Percentiles rank a stretch among this genome's conserved stretches.
These are phyloP conservation scores for Trypoxylus dichotomus DNA, from an alignment of 1,140 invertebrate genomes.

Conservation along the genomic window DNA sequence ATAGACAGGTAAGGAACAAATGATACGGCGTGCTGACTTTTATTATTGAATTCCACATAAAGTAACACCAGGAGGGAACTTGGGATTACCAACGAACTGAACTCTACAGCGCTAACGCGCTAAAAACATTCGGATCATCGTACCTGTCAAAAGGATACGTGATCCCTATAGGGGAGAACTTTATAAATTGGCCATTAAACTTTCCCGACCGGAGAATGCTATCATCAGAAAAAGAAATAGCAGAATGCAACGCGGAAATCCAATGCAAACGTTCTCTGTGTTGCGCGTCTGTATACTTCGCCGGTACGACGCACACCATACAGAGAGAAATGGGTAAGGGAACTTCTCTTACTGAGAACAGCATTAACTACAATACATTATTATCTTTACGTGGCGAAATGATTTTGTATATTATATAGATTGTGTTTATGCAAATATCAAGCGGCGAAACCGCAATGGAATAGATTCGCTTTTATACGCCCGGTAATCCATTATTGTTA, in stretches of 20 bases:
- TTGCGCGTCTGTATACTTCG: not conserved
- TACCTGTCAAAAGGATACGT: constrained; percentile 19
- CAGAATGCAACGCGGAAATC: constrained; percentile 12
- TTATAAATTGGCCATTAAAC: constrained; percentile 25
- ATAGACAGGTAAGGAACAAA: constrained; percentile 12
- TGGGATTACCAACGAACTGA: not conserved
- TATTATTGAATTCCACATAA: constrained; percentile 18
- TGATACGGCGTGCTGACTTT: constrained; percentile 14
- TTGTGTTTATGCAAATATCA: constrained; percentile 19
- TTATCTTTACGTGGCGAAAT: constrained; percentile 3
- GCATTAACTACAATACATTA: not conserved
- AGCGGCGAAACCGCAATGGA: not conserved
- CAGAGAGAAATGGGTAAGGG: not conserved
- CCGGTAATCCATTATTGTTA: not conserved
- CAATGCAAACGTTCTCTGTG: not conserved
- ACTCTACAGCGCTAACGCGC: not conserved
- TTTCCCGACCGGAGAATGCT: constrained; percentile 17
- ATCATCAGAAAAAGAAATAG: constrained; percentile 8
- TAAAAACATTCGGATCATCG: not conserved
- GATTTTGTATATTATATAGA: constrained; percentile 9
- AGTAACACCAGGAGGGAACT: constrained; percentile 20
- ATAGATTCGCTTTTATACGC: not conserved
- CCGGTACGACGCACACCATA: no score
- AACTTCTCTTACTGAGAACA: not conserved
- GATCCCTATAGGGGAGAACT: constrained; percentile 21